Evolutionary conservation across 1,140 invertebrate species (phyloP), one percentile per base, ranked within the genome.

Genomic region (Eciton burchellii): DNA sequence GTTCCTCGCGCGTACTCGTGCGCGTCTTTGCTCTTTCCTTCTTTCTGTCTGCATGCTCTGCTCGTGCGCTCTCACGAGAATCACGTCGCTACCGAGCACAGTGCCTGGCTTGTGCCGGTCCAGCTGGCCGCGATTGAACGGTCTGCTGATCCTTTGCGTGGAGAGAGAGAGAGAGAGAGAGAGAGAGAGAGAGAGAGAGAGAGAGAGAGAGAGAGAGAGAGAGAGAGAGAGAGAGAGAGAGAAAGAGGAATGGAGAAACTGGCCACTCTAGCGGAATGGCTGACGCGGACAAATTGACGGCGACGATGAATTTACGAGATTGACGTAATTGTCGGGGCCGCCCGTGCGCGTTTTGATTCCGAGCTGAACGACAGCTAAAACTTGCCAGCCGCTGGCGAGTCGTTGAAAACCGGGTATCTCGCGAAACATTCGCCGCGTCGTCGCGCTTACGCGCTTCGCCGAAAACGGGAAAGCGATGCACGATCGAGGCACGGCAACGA

Each of bases 51-150:
- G 21, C 24, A 35, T 24, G 57, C 79, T 76, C 65, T 45, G 35
- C 16, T 29, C 8, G 54, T 26, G 6, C 45, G 35, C 71, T 54
- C 35, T 56, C 71, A 59, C 71, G 79, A 85, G 83, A 82, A 76
- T 65, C 65, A 62, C 66, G 26, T 74, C 71, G 56, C 11, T 21
- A 21, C 52, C 47, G 56, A 68, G 63, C 52, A 87, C 86, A 87
- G 86, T 84, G 82, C 45, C 12, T 16, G 43, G 56, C 52, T 81
- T 87, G 82, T 86, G 62, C 47, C 29, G 68, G 45, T 74, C 84
- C 84, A 84, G 86, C 84, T 87, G 86, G 19, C 74, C 68, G 86
- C 86, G 72, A 84, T 86, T 86, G 63, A 84, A 87, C 73, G 84
- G 47, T 79, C 76, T 68, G 54, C 68, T 71, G 86, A 68, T 71